These are phyloP conservation scores for Pristionchus fissidentatus DNA, from an alignment of 2,888 invertebrate species.

Conservation along the genomic window DNA sequence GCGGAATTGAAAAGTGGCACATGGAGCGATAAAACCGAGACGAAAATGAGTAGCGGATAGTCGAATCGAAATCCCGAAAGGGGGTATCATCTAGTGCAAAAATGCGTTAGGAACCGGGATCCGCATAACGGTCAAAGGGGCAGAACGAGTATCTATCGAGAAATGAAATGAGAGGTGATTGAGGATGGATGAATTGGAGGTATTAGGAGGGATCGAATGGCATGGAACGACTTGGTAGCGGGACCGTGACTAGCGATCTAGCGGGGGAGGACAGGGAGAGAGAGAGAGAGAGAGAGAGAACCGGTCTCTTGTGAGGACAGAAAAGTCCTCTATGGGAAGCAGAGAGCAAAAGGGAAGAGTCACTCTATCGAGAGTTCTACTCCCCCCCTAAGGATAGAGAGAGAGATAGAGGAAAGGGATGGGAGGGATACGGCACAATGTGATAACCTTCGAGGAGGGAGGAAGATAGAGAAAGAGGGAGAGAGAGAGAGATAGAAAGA, in stretches of 20 bases:
- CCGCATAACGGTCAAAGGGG: conserved; percentile 2
- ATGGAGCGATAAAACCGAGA: conserved; percentile 38
- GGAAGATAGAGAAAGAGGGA: too few relatives aligned
- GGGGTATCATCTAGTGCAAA: conserved; percentile 45
- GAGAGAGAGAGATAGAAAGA: conserved; percentile 35
- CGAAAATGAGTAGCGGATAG: conserved; percentile 21
- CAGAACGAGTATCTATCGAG: too few relatives aligned
- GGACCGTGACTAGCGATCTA: background rate
- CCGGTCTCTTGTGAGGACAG: too few relatives aligned
- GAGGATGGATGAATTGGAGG: background rate
- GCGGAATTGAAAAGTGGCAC: conserved; percentile 40
- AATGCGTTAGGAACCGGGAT: conserved; percentile 36
- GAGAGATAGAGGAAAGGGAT: background rate
- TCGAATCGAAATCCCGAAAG: conserved; percentile 39
- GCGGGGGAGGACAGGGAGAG: background rate
- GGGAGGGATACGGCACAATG: background rate
- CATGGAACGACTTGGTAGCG: background rate
- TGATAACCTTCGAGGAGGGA: conserved; percentile 1
- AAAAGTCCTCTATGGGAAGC: background rate
- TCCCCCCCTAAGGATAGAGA: conserved; percentile 18
- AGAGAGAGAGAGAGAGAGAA: conserved; percentile 28
- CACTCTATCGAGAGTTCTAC: conserved; percentile 15
- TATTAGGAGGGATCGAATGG: conserved; percentile 27
- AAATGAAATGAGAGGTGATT: conserved; percentile 48
- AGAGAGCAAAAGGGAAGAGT: conserved; percentile 25